Evolutionary conservation across 2,113 vertebrate genomes (phyloP).

Genomic region (Chunga burmeisteri): DNA sequence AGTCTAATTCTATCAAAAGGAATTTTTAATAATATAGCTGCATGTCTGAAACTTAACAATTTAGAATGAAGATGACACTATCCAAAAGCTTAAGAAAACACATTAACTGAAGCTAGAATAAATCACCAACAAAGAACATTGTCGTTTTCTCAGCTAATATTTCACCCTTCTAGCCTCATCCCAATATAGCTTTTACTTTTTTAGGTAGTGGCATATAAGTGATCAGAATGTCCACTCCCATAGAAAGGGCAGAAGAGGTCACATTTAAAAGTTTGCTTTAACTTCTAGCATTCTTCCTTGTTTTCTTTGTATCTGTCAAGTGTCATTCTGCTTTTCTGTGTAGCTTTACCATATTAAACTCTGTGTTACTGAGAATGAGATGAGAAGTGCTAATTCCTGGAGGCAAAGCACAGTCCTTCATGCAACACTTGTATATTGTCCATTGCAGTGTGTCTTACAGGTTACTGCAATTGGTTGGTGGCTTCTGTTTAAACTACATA

Average conservation of each 20-base stretch:
- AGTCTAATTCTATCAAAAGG: conserved; percentile 70
- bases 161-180: background rate
- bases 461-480: background rate
- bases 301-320: background rate
- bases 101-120: conserved; percentile 59
- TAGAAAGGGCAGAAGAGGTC: background rate
- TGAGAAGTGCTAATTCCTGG: background rate
- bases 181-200: background rate
- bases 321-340: background rate
- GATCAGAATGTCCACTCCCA: background rate
- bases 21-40: conserved; percentile 68
- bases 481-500: background rate
- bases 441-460: background rate
- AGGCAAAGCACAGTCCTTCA: background rate
- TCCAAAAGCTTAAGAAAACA: conserved; percentile 69
- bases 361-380: background rate
- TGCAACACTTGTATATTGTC: background rate
- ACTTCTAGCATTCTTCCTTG: background rate
- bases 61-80: conserved; percentile 56
- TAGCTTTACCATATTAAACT: background rate
- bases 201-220: background rate
- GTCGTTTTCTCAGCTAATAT: conserved; percentile 38
- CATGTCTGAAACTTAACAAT: conserved; percentile 66
- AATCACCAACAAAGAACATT: conserved; percentile 60
- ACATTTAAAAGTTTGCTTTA: background rate